Evolutionary conservation across 2,113 vertebrate species (phyloP).

Genomic region (Campylomormyrus numenius): DNA sequence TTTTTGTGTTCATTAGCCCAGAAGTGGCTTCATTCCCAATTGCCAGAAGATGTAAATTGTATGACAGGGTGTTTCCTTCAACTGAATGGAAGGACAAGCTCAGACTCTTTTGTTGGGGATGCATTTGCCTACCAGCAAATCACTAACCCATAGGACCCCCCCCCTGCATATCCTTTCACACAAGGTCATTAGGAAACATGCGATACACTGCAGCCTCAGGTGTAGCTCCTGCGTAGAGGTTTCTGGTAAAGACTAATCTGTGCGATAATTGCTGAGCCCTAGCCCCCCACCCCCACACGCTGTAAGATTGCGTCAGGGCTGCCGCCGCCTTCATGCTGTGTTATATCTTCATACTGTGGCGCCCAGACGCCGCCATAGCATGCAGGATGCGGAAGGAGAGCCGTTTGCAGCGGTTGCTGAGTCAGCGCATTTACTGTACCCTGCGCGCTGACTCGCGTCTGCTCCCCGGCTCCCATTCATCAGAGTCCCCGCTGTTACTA

Average conservation of each 20-base stretch:
- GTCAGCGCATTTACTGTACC: constrained; percentile 7
- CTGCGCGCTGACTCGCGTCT: background rate
- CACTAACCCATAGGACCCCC: background rate
- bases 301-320: background rate
- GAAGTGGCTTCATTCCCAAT: background rate
- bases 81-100: background rate
- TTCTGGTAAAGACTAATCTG: background rate
- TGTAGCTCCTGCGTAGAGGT: background rate
- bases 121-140: background rate
- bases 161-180: background rate
- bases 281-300: background rate
- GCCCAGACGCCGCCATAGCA: background rate
- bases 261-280: background rate
- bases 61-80: background rate
- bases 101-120: background rate
- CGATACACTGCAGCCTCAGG: background rate
- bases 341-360: background rate
- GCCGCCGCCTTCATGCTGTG: background rate
- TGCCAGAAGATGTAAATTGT: background rate
- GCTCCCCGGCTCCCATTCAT: background rate
- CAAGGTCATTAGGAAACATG: background rate
- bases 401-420: constrained; percentile 6
- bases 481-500: background rate
- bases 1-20: background rate
- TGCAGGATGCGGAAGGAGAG: background rate